A percentile compares a stretch with the other conserved stretches of the same genome.
Evolutionary conservation across 2,888 invertebrate species (phyloP).

Genomic region (Terebella lapidaria): DNA sequence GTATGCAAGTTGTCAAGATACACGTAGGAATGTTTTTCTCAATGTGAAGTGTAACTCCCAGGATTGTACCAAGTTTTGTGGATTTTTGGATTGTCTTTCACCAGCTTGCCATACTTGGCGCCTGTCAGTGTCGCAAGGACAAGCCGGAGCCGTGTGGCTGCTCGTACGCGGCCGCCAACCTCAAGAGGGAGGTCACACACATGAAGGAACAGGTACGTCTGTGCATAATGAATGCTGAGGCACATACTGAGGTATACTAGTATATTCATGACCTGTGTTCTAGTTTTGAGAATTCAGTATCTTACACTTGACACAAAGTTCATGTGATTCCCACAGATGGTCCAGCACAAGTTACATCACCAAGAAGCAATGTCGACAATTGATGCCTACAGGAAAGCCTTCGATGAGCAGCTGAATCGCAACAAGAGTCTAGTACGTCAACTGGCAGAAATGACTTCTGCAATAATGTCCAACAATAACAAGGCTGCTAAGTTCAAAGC

Average conservation of each 20-base stretch:
- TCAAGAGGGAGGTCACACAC: constrained; percentile 36
- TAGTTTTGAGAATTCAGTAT: too few relatives aligned
- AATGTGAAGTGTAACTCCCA: too few relatives aligned
- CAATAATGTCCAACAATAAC: background rate
- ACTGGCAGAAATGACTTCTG: constrained; percentile 24
- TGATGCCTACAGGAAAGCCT: constrained; percentile 45
- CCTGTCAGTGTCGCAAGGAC: constrained; percentile 41
- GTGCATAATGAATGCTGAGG: too few relatives aligned
- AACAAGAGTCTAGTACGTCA: constrained; percentile 36
- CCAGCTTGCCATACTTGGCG: constrained; percentile 47
- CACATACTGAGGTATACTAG: too few relatives aligned
- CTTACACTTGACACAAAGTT: too few relatives aligned
- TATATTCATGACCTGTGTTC: too few relatives aligned
- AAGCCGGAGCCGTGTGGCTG: constrained; percentile 46
- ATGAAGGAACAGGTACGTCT: constrained; percentile 34
- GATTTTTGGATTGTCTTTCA: too few relatives aligned
- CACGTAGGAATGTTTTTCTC: too few relatives aligned
- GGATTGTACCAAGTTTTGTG: too few relatives aligned
- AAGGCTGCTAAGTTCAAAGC: constrained; percentile 30
- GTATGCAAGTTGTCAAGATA: too few relatives aligned
- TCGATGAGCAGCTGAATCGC: constrained; percentile 45
- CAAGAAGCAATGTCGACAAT: constrained; percentile 40
- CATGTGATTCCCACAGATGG: constrained; percentile 5
- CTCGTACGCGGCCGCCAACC: constrained; percentile 45
- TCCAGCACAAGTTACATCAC: background rate